Conservation (phyloP, 1,140 invertebrate genomes). For the Mamestra configurata region DNA sequence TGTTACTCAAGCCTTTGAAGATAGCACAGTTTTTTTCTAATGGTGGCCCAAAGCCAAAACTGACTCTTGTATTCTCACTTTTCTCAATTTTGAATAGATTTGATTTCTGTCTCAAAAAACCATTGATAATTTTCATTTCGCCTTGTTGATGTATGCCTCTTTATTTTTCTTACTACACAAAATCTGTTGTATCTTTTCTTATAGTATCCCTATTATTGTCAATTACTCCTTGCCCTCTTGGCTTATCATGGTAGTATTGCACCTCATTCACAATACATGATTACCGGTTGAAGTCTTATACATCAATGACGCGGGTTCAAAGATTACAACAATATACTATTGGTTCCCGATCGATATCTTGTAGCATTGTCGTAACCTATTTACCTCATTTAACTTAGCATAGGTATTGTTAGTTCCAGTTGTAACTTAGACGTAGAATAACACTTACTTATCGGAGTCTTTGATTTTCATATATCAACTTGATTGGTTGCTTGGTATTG, state of each 20-base stretch:
- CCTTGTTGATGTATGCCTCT: no score
- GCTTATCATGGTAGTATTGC: background rate
- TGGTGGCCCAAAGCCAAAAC: background rate
- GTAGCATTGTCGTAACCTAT: conserved; percentile 29
- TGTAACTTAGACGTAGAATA: conserved; percentile 20
- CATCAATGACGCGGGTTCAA: conserved; percentile 10
- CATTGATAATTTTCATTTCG: background rate
- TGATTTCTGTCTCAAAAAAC: background rate
- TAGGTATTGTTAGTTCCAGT: conserved; percentile 19
- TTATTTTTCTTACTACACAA: background rate
- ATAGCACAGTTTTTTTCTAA: conserved; percentile 3
- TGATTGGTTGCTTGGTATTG: background rate
- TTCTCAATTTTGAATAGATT: background rate
- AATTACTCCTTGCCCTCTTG: background rate
- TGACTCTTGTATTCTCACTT: background rate
- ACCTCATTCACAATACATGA: background rate
- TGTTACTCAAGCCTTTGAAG: background rate
- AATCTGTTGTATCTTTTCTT: background rate
- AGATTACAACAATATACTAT: conserved; percentile 28
- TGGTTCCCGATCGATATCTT: conserved; percentile 10
- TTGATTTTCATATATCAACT: background rate
- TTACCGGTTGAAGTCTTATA: background rate
- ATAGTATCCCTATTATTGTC: background rate
- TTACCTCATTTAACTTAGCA: conserved; percentile 29
- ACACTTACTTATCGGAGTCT: conserved; percentile 3